These are phyloP conservation scores for Neoarius graeffei DNA, from an alignment of 2,113 vertebrate genomes.

Conservation along the genomic window DNA sequence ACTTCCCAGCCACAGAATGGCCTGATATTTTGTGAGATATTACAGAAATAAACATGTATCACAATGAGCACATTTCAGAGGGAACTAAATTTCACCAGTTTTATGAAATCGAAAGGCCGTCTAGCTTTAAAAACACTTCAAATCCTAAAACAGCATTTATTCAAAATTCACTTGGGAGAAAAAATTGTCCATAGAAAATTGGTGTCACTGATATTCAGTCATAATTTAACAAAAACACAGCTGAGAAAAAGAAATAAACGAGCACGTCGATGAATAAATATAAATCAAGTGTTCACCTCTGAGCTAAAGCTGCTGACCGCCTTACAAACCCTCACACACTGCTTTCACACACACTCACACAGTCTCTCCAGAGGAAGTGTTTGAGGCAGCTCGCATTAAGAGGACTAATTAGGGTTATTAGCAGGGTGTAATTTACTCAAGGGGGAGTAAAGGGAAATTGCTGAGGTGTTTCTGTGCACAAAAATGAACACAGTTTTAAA, in stretches of 20 bases:
- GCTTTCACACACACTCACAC: conserved; percentile 43
- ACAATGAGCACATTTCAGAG: too few relatives aligned
- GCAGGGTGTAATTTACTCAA: conserved; percentile 66
- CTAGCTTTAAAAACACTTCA: too few relatives aligned
- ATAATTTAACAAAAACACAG: neutral
- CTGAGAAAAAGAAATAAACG: neutral
- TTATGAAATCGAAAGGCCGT: too few relatives aligned
- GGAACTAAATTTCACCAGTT: too few relatives aligned
- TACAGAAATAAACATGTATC: too few relatives aligned
- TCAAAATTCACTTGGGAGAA: neutral
- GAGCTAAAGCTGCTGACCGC: conserved; percentile 6
- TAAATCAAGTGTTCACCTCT: neutral
- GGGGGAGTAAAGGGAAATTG: conserved; percentile 68
- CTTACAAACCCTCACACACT: conserved; percentile 7
- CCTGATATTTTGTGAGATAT: too few relatives aligned
- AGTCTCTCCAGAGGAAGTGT: conserved; percentile 60
- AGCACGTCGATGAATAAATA: neutral
- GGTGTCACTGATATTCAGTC: neutral
- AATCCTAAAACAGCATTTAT: neutral
- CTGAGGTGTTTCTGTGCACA: conserved; percentile 56
- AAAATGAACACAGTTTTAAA: conserved; percentile 53
- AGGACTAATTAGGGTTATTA: conserved; percentile 73
- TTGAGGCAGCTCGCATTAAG: conserved; percentile 60
- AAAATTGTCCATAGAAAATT: neutral
- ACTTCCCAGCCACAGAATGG: too few relatives aligned